These are phyloP conservation scores for Catharus minimus DNA, from an alignment of 2,113 vertebrate species.

Conservation along the genomic window DNA sequence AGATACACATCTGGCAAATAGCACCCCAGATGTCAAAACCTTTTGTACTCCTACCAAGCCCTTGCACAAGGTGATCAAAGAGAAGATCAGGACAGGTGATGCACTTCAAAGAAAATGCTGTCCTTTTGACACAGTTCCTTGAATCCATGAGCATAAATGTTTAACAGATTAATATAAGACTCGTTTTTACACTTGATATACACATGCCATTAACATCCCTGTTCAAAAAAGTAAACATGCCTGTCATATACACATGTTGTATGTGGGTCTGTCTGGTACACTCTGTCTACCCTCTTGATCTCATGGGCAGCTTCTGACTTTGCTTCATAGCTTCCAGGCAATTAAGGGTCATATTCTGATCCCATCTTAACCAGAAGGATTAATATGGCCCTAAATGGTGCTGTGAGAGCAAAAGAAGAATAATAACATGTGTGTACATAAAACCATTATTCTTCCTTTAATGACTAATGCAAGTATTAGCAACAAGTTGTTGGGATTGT, in stretches of 20 bases:
- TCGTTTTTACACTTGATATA: not conserved
- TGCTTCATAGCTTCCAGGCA: not conserved
- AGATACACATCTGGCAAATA: not conserved
- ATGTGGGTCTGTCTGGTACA: not conserved
- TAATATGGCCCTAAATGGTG: not conserved
- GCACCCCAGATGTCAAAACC: not conserved
- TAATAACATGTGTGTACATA: not conserved
- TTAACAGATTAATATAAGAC: not conserved
- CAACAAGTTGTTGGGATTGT: slow-evolving; percentile 24
- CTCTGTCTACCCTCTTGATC: not conserved
- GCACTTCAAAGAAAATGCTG: not conserved
- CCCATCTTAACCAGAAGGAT: not conserved
- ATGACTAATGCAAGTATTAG: slow-evolving; percentile 27
- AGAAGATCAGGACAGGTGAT: not conserved
- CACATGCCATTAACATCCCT: not conserved
- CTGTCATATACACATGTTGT: not conserved
- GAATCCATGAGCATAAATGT: not conserved
- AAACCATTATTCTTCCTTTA: slow-evolving; percentile 22
- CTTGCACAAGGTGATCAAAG: not conserved
- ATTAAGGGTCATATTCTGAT: not conserved
- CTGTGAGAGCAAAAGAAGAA: not conserved
- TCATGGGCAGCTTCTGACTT: not conserved
- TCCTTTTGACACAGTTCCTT: not conserved
- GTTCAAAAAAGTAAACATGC: not conserved
- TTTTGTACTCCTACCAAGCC: not conserved